Evolutionary conservation across 2,888 invertebrate species (phyloP).

Genomic region (Pemphredon lugubris): DNA sequence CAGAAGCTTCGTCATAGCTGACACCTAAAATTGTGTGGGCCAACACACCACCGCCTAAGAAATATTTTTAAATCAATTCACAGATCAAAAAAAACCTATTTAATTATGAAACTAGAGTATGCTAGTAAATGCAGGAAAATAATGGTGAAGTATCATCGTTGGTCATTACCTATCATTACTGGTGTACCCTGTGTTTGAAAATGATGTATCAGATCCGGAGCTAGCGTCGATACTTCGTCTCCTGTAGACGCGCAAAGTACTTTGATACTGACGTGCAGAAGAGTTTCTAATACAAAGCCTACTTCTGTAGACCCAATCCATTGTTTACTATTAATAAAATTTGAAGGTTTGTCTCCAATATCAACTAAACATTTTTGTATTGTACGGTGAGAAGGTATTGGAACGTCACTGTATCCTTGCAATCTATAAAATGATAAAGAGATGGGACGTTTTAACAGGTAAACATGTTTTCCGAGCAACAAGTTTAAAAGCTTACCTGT

Average conservation of each 20-base stretch:
- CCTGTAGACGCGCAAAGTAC: constrained; percentile 94
- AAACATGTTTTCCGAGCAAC: too few species aligned
- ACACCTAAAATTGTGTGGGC: constrained; percentile 99
- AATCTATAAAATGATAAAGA: constrained; percentile 82
- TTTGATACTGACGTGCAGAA: constrained; percentile 89
- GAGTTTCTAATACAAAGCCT: constrained; percentile 92
- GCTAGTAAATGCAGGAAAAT: too few species aligned
- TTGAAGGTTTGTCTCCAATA: constrained; percentile 94
- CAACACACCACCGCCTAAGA: constrained; percentile 94
- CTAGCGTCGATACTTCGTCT: constrained; percentile 89
- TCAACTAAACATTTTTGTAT: constrained; percentile 97
- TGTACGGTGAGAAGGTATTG: constrained; percentile 90
- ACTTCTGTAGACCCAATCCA: constrained; percentile 99
- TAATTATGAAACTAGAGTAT: too few species aligned
- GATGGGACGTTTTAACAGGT: too few species aligned
- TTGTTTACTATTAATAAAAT: constrained; percentile 94
- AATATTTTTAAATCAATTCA: constrained; percentile 6
- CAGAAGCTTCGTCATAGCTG: constrained; percentile 90
- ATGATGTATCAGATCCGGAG: constrained; percentile 92
- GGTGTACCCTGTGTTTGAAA: constrained; percentile 97
- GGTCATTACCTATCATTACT: constrained; percentile 98
- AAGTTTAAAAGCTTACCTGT: constrained; percentile 83
- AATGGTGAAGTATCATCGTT: too few species aligned
- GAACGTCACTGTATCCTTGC: constrained; percentile 90
- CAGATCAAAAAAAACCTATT: background rate